These are phyloP conservation scores for Pica pica DNA, from an alignment of 2,113 vertebrate species.

Conservation along the genomic window DNA sequence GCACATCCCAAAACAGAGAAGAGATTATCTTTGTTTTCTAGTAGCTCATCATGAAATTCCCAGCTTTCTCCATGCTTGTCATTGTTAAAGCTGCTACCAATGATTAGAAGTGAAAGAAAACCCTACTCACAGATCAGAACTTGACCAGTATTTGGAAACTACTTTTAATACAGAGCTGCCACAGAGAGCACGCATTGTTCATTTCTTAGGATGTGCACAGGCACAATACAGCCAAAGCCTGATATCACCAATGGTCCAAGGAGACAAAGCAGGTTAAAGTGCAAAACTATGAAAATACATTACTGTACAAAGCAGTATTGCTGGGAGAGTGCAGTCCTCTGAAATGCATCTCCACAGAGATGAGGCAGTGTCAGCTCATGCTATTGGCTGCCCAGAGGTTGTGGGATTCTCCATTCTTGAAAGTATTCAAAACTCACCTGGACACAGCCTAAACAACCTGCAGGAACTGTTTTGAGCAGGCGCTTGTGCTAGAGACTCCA, in stretches of 20 bases:
- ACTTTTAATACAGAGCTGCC: neutral
- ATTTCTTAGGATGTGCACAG: neutral
- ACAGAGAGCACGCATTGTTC: neutral
- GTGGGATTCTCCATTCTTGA: neutral
- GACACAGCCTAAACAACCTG: neutral
- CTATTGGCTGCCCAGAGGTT: rapidly evolving
- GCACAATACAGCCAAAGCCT: neutral
- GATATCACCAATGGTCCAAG: neutral
- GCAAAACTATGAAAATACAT: neutral
- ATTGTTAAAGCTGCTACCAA: neutral
- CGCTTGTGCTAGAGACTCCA: neutral
- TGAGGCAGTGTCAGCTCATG: neutral
- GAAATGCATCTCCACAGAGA: neutral
- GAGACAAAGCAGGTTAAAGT: neutral
- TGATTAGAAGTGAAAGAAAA: neutral
- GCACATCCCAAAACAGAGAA: neutral
- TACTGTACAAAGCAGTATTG: neutral
- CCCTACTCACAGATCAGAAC: neutral
- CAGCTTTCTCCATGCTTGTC: neutral
- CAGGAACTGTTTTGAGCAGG: neutral
- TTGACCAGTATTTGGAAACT: neutral
- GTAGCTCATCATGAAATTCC: neutral
- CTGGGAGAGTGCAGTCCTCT: neutral
- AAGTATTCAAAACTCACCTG: neutral
- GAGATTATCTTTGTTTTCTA: neutral